These are phyloP conservation scores for Ginglymostoma cirratum DNA, from an alignment of 2,113 vertebrate genomes.

Conservation along the genomic window DNA sequence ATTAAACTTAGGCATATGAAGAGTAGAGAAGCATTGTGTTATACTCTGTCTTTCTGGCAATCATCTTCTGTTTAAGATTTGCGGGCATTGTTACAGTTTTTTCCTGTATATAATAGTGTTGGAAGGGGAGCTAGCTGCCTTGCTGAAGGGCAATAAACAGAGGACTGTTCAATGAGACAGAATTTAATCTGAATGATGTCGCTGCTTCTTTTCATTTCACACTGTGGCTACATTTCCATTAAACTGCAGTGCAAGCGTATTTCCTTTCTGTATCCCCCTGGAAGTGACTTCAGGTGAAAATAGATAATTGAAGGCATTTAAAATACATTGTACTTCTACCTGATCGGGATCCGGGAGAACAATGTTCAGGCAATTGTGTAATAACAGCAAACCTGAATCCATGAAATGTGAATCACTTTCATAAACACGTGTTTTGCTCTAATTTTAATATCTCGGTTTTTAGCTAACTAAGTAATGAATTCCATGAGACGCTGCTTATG, in stretches of 20 bases:
- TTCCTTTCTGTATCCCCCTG: neutral
- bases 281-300: neutral
- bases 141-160: constrained; percentile 1
- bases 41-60: neutral
- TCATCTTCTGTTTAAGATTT: neutral
- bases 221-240: neutral
- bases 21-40: neutral
- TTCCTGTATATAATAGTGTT: neutral
- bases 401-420: neutral
- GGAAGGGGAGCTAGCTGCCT: neutral
- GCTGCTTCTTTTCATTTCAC: neutral
- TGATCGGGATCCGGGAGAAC: neutral
- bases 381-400: neutral
- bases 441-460: neutral
- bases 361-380: too few relatives aligned
- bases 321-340: neutral
- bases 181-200: neutral
- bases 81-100: too few relatives aligned
- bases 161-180: neutral
- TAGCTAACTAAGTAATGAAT: neutral
- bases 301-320: constrained; percentile 19
- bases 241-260: neutral
- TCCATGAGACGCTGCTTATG: neutral
- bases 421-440: neutral
- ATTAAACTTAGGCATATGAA: neutral